Percentiles rank a stretch among this genome's conserved stretches.
Conservation (phyloP, 2,888 invertebrate genomes). For the Vanessa cardui region DNA sequence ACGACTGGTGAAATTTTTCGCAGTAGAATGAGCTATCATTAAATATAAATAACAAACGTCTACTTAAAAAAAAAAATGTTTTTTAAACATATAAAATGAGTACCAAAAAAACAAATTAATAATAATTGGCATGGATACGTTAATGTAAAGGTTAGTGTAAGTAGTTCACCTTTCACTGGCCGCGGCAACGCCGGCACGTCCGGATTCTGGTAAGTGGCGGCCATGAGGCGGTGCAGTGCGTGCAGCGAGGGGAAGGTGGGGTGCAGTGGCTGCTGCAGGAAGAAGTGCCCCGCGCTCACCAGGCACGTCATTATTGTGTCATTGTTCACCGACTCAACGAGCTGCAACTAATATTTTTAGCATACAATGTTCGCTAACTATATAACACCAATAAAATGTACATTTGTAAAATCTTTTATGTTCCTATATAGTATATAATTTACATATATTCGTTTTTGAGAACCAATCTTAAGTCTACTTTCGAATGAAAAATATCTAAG, state of each 20-base stretch:
- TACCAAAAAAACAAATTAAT: not conserved
- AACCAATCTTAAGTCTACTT: no score
- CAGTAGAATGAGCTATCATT: no score
- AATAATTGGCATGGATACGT: not conserved
- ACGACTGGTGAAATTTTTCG: no score
- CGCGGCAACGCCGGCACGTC: conserved; percentile 91
- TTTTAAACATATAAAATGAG: no score
- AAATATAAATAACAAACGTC: no score
- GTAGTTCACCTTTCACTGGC: conserved; percentile 86
- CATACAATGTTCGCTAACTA: conserved; percentile 31
- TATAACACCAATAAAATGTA: no score
- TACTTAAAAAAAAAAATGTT: no score
- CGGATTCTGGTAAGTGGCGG: conserved; percentile 89
- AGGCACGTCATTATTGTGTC: conserved; percentile 95
- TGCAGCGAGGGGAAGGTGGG: conserved; percentile 94
- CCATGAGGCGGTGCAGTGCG: conserved; percentile 91
- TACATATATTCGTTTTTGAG: no score
- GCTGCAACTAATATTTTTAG: conserved; percentile 80
- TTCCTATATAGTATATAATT: no score
- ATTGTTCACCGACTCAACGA: conserved; percentile 96
- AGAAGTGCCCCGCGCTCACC: conserved; percentile 93
- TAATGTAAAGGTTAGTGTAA: conserved; percentile 6
- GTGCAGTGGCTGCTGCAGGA: conserved; percentile 97
- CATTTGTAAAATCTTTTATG: no score
- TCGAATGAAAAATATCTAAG: no score